A percentile compares a stretch with the other conserved stretches of the same genome.
phyloP scores from a whole-genome alignment of 2,888 invertebrate genomes.

The Thysanoteuthis rhombus region DNA sequence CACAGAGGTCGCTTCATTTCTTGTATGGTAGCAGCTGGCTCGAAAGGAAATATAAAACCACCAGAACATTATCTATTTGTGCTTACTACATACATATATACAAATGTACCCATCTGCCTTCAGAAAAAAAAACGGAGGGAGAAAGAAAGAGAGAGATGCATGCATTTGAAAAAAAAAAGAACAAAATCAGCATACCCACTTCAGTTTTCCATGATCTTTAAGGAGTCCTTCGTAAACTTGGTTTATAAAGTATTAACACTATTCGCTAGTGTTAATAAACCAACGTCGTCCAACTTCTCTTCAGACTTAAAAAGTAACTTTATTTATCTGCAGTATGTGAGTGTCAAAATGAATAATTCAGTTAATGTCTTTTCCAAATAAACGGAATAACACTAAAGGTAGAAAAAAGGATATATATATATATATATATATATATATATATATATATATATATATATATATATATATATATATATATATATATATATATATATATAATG shows the following conservation, averaged over 20 bases:
- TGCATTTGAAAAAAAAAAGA: background rate
- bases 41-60: background rate
- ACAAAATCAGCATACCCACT: background rate
- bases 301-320: too few relatives aligned
- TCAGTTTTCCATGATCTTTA: background rate
- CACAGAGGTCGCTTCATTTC: background rate
- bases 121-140: background rate
- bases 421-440: background rate
- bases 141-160: background rate
- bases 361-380: too few relatives aligned
- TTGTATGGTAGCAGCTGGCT: background rate
- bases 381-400: background rate
- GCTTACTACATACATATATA: background rate
- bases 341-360: too few relatives aligned
- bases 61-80: background rate
- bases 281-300: too few relatives aligned
- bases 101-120: background rate
- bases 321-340: too few relatives aligned
- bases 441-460: conserved; percentile 12
- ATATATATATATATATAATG: background rate
- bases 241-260: background rate
- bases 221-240: background rate
- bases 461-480: background rate
- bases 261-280: too few relatives aligned
- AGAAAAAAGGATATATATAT: background rate